Conservation (phyloP, 2,888 invertebrate species). For the Lasius platythorax region DNA sequence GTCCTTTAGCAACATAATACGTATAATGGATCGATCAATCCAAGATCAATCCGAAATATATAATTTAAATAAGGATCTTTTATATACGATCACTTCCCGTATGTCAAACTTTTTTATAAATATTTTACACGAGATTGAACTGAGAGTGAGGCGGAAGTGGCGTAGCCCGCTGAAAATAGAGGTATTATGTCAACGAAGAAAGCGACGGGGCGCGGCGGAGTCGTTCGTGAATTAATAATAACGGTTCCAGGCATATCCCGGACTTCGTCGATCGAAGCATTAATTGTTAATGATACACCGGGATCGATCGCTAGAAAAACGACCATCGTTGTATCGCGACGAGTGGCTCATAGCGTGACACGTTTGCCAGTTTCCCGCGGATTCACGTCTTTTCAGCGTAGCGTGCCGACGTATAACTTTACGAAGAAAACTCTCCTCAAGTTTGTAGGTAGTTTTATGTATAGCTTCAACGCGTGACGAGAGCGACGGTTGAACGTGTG, state of each 20-base stretch:
- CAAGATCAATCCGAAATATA: neutral
- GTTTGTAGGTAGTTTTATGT: constrained; percentile 51
- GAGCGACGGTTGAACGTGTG: constrained; percentile 38
- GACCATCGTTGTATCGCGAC: constrained; percentile 41
- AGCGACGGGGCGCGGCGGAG: constrained; percentile 59
- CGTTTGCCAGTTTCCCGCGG: constrained; percentile 52
- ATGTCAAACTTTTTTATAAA: neutral
- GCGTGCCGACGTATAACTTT: constrained; percentile 51
- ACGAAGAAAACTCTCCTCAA: constrained; percentile 45
- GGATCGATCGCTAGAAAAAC: constrained; percentile 63
- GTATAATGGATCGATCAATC: neutral
- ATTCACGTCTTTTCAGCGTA: constrained; percentile 47
- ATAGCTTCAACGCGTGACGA: constrained; percentile 36
- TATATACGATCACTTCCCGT: neutral
- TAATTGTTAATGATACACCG: constrained; percentile 53
- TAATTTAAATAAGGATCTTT: neutral
- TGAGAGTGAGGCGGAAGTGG: neutral
- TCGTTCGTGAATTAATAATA: constrained; percentile 69
- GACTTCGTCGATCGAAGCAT: constrained; percentile 59
- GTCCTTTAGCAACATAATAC: neutral
- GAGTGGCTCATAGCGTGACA: constrained; percentile 55
- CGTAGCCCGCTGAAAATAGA: neutral
- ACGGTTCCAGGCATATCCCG: constrained; percentile 47
- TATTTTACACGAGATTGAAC: neutral
- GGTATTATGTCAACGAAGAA: constrained; percentile 35